Conservation (phyloP, 92 coral and sea anemone species). For the Porites lobata region DNA sequence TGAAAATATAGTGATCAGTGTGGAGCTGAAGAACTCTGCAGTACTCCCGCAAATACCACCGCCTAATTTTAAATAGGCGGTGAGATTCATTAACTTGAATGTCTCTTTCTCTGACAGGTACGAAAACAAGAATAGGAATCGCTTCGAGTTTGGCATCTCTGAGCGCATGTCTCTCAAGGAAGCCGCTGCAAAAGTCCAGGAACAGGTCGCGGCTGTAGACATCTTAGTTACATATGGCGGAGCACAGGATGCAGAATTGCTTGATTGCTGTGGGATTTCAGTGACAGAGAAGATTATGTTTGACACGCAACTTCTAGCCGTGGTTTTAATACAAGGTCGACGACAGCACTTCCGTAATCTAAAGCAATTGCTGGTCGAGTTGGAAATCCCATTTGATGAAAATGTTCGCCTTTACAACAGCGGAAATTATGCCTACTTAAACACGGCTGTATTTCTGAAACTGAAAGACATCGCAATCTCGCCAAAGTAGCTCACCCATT, state of each 20-base stretch:
- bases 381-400: conserved; percentile 38
- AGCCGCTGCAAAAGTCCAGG: conserved; percentile 65
- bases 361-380: conserved; percentile 49
- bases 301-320: conserved; percentile 75
- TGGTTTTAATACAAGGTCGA: conserved; percentile 37
- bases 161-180: conserved; percentile 63
- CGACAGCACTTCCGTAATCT: conserved; percentile 23
- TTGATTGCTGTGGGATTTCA: conserved; percentile 33
- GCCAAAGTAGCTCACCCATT: too few relatives aligned
- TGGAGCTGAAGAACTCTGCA: too few relatives aligned
- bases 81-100: neutral
- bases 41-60: neutral
- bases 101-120: neutral
- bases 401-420: conserved; percentile 64
- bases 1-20: too few relatives aligned
- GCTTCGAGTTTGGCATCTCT: conserved; percentile 65
- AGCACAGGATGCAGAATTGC: conserved; percentile 34
- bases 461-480: neutral
- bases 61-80: neutral
- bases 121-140: conserved; percentile 57
- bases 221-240: conserved; percentile 70
- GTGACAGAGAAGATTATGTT: conserved; percentile 52
- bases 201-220: conserved; percentile 39
- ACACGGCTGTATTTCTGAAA: conserved; percentile 63
- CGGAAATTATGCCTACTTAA: conserved; percentile 69